These are phyloP conservation scores for Siniperca chuatsi DNA, from an alignment of 2,113 vertebrate species.

Conservation along the genomic window DNA sequence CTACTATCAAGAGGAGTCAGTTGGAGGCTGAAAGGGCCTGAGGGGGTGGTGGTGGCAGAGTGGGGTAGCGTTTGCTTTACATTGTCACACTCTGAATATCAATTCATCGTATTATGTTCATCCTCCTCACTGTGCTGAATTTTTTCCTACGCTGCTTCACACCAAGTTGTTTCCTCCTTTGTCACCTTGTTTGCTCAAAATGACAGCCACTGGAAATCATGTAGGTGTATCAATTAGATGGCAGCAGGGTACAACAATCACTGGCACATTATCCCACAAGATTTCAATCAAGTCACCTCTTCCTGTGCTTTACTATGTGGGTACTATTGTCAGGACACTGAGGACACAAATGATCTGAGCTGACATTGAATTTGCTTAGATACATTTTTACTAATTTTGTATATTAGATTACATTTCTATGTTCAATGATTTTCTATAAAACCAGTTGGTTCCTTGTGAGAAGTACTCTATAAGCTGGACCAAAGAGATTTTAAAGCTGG, in stretches of 20 bases:
- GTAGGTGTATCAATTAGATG: slow-evolving; percentile 61
- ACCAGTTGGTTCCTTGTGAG: neutral
- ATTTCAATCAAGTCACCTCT: slow-evolving; percentile 9
- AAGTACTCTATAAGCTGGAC: neutral
- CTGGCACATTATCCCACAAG: slow-evolving; percentile 18
- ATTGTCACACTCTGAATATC: slow-evolving; percentile 59
- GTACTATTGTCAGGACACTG: neutral
- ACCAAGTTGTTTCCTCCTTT: slow-evolving; percentile 37
- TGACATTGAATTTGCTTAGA: neutral
- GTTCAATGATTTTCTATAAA: neutral
- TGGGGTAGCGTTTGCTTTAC: slow-evolving; percentile 11
- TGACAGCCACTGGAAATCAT: slow-evolving; percentile 58
- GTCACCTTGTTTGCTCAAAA: slow-evolving; percentile 58
- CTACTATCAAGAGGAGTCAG: slow-evolving; percentile 50
- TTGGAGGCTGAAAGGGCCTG: slow-evolving; percentile 37
- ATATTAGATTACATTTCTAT: neutral
- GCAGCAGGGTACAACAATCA: slow-evolving; percentile 40
- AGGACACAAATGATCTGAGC: neutral
- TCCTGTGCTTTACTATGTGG: neutral
- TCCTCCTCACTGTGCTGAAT: slow-evolving; percentile 50
- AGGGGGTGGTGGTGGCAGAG: slow-evolving; percentile 6
- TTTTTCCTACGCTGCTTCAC: slow-evolving; percentile 58
- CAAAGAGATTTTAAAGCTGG: neutral
- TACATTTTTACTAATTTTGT: neutral
- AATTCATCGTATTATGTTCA: slow-evolving; percentile 57